These are phyloP conservation scores for Ploceus nigricollis DNA, from an alignment of 2,113 vertebrate species.

Conservation along the genomic window DNA sequence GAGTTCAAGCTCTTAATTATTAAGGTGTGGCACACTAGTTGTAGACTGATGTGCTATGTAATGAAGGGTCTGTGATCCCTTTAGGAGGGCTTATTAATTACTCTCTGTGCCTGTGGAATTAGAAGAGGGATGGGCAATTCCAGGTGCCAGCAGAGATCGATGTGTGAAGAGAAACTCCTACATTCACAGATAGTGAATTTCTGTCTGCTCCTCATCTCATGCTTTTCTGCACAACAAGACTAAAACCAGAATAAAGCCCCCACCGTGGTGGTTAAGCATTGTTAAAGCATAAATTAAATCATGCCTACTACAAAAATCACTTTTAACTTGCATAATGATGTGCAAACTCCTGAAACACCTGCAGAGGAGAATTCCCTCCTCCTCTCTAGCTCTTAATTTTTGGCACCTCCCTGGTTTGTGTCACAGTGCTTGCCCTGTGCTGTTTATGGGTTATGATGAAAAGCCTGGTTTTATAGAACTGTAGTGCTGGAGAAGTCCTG, in stretches of 20 bases:
- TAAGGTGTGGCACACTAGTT: neutral
- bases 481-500: too few species aligned
- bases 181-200: neutral
- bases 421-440: neutral
- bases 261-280: neutral
- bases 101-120: neutral
- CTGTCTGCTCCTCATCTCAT: neutral
- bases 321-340: neutral
- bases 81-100: neutral
- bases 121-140: neutral
- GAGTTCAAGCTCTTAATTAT: neutral
- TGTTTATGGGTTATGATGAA: neutral
- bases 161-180: neutral
- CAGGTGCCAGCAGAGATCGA: neutral
- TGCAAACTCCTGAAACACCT: neutral
- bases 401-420: neutral
- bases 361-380: neutral
- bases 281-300: neutral
- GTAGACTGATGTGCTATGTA: neutral
- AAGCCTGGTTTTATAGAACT: neutral
- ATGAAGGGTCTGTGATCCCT: neutral
- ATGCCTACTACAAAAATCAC: neutral
- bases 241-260: neutral
- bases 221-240: neutral
- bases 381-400: neutral